phyloP scores from a whole-genome alignment of 2,888 invertebrate species.

The Cyclophora punctaria region DNA sequence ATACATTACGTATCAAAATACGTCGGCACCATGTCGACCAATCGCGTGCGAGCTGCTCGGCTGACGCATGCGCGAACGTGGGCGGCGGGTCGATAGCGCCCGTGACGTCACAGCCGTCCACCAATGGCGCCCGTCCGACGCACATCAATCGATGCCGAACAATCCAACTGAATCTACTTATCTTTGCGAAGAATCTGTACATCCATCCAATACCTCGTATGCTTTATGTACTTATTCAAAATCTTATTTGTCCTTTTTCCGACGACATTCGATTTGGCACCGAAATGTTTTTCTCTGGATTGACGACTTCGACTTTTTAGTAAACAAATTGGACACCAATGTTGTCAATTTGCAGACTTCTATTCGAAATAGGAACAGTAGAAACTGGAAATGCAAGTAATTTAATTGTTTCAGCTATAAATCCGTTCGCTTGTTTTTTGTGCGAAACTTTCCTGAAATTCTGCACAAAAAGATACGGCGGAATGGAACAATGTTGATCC shows the following conservation, averaged over 20 bases:
- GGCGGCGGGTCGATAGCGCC: constrained; percentile 60
- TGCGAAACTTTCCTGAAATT: neutral
- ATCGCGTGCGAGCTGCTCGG: constrained; percentile 33
- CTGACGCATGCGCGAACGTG: constrained; percentile 63
- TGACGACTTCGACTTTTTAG: no score
- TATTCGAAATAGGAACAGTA: no score
- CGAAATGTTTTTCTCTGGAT: neutral
- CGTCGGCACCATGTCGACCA: constrained; percentile 37
- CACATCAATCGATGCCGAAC: constrained; percentile 62
- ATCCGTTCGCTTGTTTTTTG: no score
- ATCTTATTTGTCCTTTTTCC: neutral
- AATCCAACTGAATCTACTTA: constrained; percentile 27
- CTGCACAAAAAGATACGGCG: neutral
- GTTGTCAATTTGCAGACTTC: no score
- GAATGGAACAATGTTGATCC: neutral
- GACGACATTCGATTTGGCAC: neutral
- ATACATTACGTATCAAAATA: constrained; percentile 38
- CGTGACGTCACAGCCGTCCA: constrained; percentile 58
- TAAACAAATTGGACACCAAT: no score
- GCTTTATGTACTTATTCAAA: neutral
- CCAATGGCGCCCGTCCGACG: constrained; percentile 64
- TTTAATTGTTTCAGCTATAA: no score
- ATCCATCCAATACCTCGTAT: neutral
- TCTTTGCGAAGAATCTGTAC: constrained; percentile 6
- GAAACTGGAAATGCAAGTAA: no score